Evolutionary conservation across 2,113 vertebrate species (phyloP), one percentile per base, ranked within the genome.

Genomic region (Vidua macroura): DNA sequence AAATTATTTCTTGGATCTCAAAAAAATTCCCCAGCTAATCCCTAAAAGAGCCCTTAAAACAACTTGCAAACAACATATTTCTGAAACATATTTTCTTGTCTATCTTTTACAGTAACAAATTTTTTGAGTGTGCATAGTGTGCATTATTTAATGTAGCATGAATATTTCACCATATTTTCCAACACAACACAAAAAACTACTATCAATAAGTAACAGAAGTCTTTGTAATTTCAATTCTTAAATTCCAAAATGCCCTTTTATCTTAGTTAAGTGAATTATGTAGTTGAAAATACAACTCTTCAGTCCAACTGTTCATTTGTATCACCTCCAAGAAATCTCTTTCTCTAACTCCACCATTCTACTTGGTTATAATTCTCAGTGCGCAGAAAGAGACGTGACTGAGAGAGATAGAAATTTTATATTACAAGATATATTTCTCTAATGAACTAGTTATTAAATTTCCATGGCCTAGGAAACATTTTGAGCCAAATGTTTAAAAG

Each of bases 141-240:
- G 18, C 46, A 49, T 66, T 85, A 62, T 79, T 94, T 91, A 83
- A 62, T 77, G 27, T 48, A 72, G 22, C 16, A 52, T 88, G 90
- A 80, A 73, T 80, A 74, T 93, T 77, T 92, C 68, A 63, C 43
- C 35, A 13, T 74, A 70, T 78, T 96, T 92, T 90, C 51, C 72
- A 78, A 93, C 18, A 76, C 8, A 68, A 63, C 30, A 56, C 44
- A 37, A 73, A 79, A 80, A 83, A 74, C 81, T 69, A 9, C 20
- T 81, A 2, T 70, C 64, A 79, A 21, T 76, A 85, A 82, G 66
- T 53, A 86, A 72, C 17, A 87, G 46, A 87, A 77, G 10, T 90
- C 25, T 30, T 51, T 55, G 13, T n/a, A 63, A 66, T 80, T 90
- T 83, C 11, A 63, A 15, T n/a, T 83, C 51, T 70, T 92, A 80